Conservation (phyloP, 1,140 invertebrate species). For the Lanistes nyassanus region DNA sequence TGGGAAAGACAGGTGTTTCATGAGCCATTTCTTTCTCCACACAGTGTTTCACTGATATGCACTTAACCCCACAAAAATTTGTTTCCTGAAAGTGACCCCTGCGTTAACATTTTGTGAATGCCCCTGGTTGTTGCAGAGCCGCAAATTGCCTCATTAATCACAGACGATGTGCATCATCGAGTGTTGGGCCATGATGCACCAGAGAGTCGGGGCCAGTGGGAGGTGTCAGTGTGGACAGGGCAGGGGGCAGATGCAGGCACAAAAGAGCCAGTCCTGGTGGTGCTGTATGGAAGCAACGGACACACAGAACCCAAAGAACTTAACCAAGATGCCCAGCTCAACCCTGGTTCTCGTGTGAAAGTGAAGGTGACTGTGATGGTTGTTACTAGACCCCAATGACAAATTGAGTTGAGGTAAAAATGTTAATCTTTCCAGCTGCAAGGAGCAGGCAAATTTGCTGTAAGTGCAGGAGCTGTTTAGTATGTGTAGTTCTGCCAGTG, state of each 20-base stretch:
- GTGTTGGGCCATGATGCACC: slow-evolving; percentile 26
- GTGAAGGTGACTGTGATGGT: slow-evolving; percentile 32
- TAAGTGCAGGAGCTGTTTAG: no score
- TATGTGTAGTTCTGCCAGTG: no score
- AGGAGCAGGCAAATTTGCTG: background rate
- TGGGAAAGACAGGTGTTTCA: no score
- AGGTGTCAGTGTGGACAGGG: slow-evolving; percentile 42
- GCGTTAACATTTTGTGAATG: no score
- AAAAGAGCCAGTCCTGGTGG: slow-evolving; percentile 40
- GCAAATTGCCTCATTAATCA: slow-evolving; percentile 13
- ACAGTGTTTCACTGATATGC: no score
- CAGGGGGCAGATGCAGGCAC: slow-evolving; percentile 40
- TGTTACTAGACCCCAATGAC: background rate
- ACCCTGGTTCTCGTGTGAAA: slow-evolving; percentile 40
- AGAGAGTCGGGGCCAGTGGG: slow-evolving; percentile 35
- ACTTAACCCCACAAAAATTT: no score
- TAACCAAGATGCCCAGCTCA: slow-evolving; percentile 48
- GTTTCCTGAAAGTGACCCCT: no score
- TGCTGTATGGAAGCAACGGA: slow-evolving; percentile 51
- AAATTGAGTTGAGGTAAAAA: background rate
- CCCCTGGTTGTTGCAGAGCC: background rate
- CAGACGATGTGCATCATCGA: slow-evolving; percentile 16
- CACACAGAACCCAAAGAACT: slow-evolving; percentile 42
- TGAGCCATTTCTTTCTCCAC: no score
- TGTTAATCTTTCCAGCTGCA: background rate